Evolutionary conservation across 2,797 vertebrate genomes (phyloP), one percentile per base, ranked within the genome.

Genomic region (Pristis pectinata): DNA sequence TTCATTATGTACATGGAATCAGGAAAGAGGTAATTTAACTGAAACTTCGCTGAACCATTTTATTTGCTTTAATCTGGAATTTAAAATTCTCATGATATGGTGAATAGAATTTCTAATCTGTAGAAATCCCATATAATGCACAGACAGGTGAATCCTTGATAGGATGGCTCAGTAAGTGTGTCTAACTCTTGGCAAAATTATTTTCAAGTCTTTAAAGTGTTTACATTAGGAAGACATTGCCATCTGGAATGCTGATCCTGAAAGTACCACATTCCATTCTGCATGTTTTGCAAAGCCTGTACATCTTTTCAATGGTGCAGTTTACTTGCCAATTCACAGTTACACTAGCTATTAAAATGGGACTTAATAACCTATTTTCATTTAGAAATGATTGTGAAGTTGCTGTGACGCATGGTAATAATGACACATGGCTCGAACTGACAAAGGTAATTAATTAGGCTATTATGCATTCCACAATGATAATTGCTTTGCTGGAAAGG

Each of bases 361-460:
- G 70, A 72, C 92, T 94, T 94, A 72, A 94, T 94, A 94, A 94
- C 92, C 92, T 94, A 94, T 94, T 94, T 94, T 94, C 92, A 72
- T 96, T 95, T 96, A 96, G 95, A 96, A 97, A 97, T 96, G 96
- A 97, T 98, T 98, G 96, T 97, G 96, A 97, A 97, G 97, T 97
- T 98, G 97, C 98, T 98, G 97, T 97, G 97, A 96, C 97, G 98
- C 98, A 98, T 98, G 97, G 97, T 98, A 98, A 98, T 97, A 97
- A 97, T 96, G 97, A 98, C 98, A 98, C 98, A 98, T 98, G 99
- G 98, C 98, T 98, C 96, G 97, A 96, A 95, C 97, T 99, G 99
- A 99, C 99, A 98, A 98, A 98, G 98, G 98, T 99, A 99, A 99
- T 99, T 99, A 99, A 99, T 99, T 99, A 99, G 98, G 97, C 98